Evolutionary conservation across 1,140 invertebrate genomes (phyloP), one percentile per base, ranked within the genome.

Genomic region (Drosophila punjabiensis): DNA sequence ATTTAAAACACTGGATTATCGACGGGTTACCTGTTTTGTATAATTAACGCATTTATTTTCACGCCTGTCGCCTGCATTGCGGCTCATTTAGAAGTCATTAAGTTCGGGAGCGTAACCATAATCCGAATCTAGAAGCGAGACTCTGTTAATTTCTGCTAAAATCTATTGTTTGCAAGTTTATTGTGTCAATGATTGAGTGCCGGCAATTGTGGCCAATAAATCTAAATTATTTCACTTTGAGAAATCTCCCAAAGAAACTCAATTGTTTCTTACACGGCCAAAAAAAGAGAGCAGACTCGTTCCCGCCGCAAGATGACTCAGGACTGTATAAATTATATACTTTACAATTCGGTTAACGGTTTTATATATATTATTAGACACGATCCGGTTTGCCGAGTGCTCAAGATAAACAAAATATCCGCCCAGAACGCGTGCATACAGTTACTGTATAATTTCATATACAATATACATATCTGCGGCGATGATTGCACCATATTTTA

Each of bases 321-420:
- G 37, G 45, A 28, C n/a, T 2, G 43, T 59, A 62, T 67, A 76
- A 70, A 64, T 71, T 64, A 33, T 77, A 66, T 69, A 69, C 37
- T 67, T 80, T 84, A 83, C 82, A 88, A 74, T 74, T 77, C 60
- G 50, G 50, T 39, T 84, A 84, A 88, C 71, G 77, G 85, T 75
- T 62, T 55, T 63, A 9, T 53, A 48, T 53, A 18, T 53, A 56
- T 59, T 62, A 37, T 76, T 18, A 67, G 59, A 32, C 9, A 59
- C 28, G 56, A 89, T 71, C 84, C 81, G 83, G 83, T 88, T 88
- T 76, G 56, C 53, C 45, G 65, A 71, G 41, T 83, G 50, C 63
- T 53, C 63, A 45, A 18, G 50, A 78, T 65, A 78, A 78, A 64
- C 73, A 86, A 56, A 82, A 56, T 61, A 67, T 67, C 20, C 33